Evolutionary conservation across 2,888 invertebrate genomes (phyloP).

Genomic region (Hyalella azteca): DNA sequence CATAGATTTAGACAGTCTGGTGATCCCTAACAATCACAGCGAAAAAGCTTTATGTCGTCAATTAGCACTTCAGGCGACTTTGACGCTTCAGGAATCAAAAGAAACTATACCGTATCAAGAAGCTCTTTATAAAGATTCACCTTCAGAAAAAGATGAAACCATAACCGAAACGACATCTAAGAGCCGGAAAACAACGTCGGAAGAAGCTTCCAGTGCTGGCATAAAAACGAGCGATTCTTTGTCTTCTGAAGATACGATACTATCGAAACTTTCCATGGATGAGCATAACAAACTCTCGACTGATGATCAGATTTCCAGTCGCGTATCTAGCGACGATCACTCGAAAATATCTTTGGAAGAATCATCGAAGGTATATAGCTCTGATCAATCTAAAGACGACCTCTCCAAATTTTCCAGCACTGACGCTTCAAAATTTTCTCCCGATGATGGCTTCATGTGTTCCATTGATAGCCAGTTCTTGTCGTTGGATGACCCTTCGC

Average conservation of each 20-base stretch:
- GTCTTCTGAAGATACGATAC: slow-evolving; percentile 53
- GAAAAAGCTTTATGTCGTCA: slow-evolving; percentile 29
- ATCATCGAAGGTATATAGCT: slow-evolving; percentile 6
- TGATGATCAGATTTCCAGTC: slow-evolving; percentile 13
- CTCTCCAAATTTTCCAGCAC: slow-evolving; percentile 4
- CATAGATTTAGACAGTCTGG: slow-evolving; percentile 39
- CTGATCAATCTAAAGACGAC: slow-evolving; percentile 13
- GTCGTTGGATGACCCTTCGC: slow-evolving; percentile 8
- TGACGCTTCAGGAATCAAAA: neutral
- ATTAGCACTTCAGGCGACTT: slow-evolving; percentile 2
- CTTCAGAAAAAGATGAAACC: slow-evolving; percentile 5
- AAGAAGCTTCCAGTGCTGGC: slow-evolving; percentile 37
- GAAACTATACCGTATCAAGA: slow-evolving; percentile 30
- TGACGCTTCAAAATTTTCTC: slow-evolving; percentile 14
- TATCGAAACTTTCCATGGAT: slow-evolving; percentile 45
- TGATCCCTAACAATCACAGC: slow-evolving; percentile 38
- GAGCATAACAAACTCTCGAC: slow-evolving; percentile 39
- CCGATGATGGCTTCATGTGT: slow-evolving; percentile 12
- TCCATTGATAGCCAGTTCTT: slow-evolving; percentile 21
- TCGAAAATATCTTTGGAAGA: slow-evolving; percentile 43
- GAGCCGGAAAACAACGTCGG: slow-evolving; percentile 34
- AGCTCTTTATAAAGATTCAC: neutral
- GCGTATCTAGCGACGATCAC: slow-evolving; percentile 1
- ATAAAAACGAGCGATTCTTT: slow-evolving; percentile 50
- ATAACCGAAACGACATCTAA: slow-evolving; percentile 23